Percentiles rank a stretch among this genome's conserved stretches.
Conservation (phyloP, 2,113 vertebrate species). For the Neomonachus schauinslandi region DNA sequence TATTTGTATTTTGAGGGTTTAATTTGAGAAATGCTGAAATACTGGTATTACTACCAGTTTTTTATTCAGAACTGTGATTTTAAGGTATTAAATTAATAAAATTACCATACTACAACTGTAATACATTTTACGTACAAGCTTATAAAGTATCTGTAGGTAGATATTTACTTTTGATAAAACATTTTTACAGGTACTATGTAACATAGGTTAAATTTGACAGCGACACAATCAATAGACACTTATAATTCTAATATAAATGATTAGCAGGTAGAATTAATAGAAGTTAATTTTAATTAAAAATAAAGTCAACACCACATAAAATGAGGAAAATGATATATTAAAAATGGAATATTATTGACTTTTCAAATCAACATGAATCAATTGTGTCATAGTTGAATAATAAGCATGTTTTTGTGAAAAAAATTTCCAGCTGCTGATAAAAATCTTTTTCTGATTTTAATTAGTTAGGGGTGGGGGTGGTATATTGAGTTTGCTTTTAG, state of each 20-base stretch:
- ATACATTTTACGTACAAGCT: not conserved
- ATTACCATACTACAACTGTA: not conserved
- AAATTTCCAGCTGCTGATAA: not conserved
- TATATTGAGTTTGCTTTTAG: not conserved
- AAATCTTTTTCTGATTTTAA: not conserved
- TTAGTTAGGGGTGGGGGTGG: not conserved
- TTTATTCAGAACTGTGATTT: not conserved
- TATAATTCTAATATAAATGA: not conserved
- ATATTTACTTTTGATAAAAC: not conserved
- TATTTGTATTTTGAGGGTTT: not conserved
- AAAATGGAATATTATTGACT: not conserved
- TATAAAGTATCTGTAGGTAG: not conserved
- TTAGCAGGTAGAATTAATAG: not conserved
- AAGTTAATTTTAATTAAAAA: conserved; percentile 39
- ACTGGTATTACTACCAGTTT: not conserved
- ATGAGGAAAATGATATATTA: not conserved
- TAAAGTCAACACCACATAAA: not conserved
- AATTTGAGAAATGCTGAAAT: conserved; percentile 10
- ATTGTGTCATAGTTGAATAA: not conserved
- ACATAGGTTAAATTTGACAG: not conserved
- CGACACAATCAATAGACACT: not conserved
- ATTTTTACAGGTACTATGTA: not conserved
- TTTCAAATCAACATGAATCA: not conserved
- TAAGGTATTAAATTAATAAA: not conserved
- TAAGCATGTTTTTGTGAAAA: not conserved